These are phyloP conservation scores for Macrobrachium nipponense DNA, from an alignment of 1,140 invertebrate species.

Conservation along the genomic window DNA sequence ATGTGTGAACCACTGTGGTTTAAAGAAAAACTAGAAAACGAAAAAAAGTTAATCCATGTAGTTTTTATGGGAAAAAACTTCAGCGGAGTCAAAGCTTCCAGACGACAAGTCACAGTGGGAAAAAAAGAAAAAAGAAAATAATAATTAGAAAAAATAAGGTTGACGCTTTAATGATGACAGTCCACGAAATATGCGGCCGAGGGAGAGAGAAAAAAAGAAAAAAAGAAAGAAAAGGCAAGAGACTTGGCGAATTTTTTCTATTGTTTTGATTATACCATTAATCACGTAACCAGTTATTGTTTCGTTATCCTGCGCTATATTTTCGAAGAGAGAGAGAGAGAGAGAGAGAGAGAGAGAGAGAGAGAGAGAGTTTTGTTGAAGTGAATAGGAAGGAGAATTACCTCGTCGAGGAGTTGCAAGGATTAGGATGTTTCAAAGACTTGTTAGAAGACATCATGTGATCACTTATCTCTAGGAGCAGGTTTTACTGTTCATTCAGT, in stretches of 20 bases:
- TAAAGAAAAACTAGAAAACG: neutral
- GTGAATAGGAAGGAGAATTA: too few species aligned
- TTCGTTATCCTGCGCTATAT: too few species aligned
- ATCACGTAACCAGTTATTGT: neutral
- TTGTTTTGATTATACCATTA: conserved; percentile 17
- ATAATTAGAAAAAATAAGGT: neutral
- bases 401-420: too few species aligned
- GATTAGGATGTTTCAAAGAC: too few species aligned
- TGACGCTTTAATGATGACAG: conserved; percentile 26
- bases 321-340: too few species aligned
- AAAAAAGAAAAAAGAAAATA: conserved; percentile 6
- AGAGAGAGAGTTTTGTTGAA: too few species aligned
- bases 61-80: neutral
- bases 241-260: conserved; percentile 20
- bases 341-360: too few species aligned
- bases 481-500: too few species aligned
- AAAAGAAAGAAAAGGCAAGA: too few species aligned
- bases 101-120: neutral
- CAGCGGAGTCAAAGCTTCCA: neutral
- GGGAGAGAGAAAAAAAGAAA: neutral
- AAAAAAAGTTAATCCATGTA: neutral
- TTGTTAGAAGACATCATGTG: too few species aligned
- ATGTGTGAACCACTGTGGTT: too few species aligned
- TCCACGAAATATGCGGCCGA: conserved; percentile 22
- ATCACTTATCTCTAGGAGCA: too few species aligned